These are phyloP conservation scores for Eufriesea mexicana DNA, from an alignment of 1,140 invertebrate species.

Conservation along the genomic window DNA sequence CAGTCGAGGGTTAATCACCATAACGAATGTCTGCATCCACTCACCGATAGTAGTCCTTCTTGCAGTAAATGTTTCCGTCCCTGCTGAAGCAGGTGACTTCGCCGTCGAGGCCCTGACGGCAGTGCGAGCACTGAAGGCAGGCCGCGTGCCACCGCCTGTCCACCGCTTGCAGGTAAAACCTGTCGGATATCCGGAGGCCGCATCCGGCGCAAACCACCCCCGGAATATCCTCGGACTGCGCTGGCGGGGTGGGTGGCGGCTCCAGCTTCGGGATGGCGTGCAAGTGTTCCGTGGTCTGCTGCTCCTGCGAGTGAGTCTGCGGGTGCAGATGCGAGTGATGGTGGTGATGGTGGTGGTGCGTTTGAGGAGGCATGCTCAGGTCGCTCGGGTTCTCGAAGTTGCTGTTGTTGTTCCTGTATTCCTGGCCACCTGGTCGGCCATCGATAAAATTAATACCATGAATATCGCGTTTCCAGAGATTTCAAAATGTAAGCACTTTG, in stretches of 20 bases:
- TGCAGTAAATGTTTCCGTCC: conserved; percentile 98
- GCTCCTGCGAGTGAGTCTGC: conserved; percentile 74
- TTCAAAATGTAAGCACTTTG: too few relatives aligned
- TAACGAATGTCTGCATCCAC: conserved; percentile 70
- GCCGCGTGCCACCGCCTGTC: conserved; percentile 96
- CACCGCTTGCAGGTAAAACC: conserved; percentile 95
- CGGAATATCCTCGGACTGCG: conserved; percentile 78
- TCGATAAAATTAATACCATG: too few relatives aligned
- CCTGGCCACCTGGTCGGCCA: conserved; percentile 68
- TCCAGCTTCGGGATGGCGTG: conserved; percentile 83
- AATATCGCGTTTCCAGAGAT: too few relatives aligned
- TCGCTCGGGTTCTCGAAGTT: conserved; percentile 76
- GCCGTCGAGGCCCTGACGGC: conserved; percentile 93
- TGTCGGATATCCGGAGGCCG: conserved; percentile 90
- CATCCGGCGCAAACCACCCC: conserved; percentile 92
- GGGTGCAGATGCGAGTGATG: conserved; percentile 72
- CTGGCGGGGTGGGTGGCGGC: conserved; percentile 82
- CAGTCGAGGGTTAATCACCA: conserved; percentile 4
- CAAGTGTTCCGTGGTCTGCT: conserved; percentile 68
- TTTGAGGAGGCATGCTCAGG: conserved; percentile 76
- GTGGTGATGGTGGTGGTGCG: conserved; percentile 72
- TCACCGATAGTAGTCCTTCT: conserved; percentile 98
- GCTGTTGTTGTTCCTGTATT: conserved; percentile 75
- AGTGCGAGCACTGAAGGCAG: conserved; percentile 95
- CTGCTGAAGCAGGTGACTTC: conserved; percentile 96